Evolutionary conservation across 2,888 invertebrate genomes (phyloP), one percentile per base, ranked within the genome.

Genomic region (Elmis aenea): DNA sequence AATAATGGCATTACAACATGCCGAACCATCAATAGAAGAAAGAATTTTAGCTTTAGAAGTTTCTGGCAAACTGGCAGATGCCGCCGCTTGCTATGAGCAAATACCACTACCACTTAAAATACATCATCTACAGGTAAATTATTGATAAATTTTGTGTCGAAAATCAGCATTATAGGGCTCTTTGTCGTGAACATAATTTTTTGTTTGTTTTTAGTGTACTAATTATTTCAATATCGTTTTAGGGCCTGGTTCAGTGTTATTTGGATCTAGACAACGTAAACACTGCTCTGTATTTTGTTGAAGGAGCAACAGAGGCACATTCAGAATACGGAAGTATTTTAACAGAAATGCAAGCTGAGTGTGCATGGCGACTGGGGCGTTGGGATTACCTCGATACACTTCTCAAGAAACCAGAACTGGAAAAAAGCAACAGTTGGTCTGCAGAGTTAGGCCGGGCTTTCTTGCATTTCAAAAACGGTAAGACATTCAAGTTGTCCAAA

Each of bases 191-290:
- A n/a, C n/a, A n/a, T n/a, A n/a, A 15, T 15, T 18, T 20, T n/a
- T 5, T 29, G 3, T 16, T 10, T 16, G 2, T 11, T 11, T 10
- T 22, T n/a, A 3, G 13, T 34, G 27, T 21, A 9, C 21, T 13
- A n/a, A 23, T 35, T 13, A 2, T 16, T 25, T n/a, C 12, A 23
- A n/a, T 4, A 12, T n/a, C n/a, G n/a, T 65, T 74, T 38, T 64
- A 82, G 72, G 91, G 90, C 11, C 81, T 94, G 69, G 77, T 94
- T 24, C 83, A 86, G 50, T 91, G 91, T 57, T 88, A 92, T 58
- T 69, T 94, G 29, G 83, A 83, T 13, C 71, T 93, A 36, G 91
- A 93, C 61, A 89, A 94, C 59, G 89, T 90, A 0, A 84, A 83
- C 55, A 87, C 86, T 1, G 91, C 92, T 0, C 73, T 86, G 46